These are phyloP conservation scores for Unio delphinus DNA, from an alignment of 2,888 invertebrate genomes.

Conservation along the genomic window DNA sequence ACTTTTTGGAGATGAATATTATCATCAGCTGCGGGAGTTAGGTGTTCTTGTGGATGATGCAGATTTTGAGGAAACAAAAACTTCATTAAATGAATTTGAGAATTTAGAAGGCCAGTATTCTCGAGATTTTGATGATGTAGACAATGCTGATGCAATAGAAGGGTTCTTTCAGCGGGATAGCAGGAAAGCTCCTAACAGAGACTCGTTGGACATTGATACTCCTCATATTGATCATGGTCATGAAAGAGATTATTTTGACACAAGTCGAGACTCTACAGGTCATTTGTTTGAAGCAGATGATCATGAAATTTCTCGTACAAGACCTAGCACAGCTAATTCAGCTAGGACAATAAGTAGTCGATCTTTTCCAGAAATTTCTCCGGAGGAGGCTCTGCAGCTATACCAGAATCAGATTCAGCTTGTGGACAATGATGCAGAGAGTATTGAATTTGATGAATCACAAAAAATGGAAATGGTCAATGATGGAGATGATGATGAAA, in stretches of 20 bases:
- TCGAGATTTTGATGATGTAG: slow-evolving; percentile 34
- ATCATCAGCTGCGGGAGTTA: slow-evolving; percentile 55
- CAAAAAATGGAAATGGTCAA: slow-evolving; percentile 15
- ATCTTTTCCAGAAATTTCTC: slow-evolving; percentile 59
- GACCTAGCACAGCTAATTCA: slow-evolving; percentile 53
- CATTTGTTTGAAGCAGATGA: slow-evolving; percentile 25
- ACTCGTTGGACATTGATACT: slow-evolving; percentile 31
- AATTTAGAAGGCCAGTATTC: slow-evolving; percentile 49
- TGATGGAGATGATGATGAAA: slow-evolving; percentile 51
- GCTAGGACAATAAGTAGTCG: slow-evolving; percentile 56
- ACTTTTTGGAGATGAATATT: slow-evolving; percentile 59
- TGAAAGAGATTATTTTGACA: slow-evolving; percentile 8
- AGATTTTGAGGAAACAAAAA: slow-evolving; percentile 41
- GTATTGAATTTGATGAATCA: slow-evolving; percentile 46
- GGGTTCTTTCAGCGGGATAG: slow-evolving; percentile 28
- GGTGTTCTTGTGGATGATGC: slow-evolving; percentile 59
- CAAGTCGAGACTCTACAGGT: neutral
- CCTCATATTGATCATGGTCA: slow-evolving; percentile 8
- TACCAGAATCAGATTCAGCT: slow-evolving; percentile 38
- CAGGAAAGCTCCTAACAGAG: slow-evolving; percentile 19
- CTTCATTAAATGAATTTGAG: slow-evolving; percentile 63
- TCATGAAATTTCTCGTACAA: slow-evolving; percentile 23
- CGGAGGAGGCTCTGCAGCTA: slow-evolving; percentile 50
- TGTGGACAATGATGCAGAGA: slow-evolving; percentile 33
- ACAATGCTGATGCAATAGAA: slow-evolving; percentile 33